phyloP scores from a whole-genome alignment of 2,113 vertebrate species.

The Orcinus orca region DNA sequence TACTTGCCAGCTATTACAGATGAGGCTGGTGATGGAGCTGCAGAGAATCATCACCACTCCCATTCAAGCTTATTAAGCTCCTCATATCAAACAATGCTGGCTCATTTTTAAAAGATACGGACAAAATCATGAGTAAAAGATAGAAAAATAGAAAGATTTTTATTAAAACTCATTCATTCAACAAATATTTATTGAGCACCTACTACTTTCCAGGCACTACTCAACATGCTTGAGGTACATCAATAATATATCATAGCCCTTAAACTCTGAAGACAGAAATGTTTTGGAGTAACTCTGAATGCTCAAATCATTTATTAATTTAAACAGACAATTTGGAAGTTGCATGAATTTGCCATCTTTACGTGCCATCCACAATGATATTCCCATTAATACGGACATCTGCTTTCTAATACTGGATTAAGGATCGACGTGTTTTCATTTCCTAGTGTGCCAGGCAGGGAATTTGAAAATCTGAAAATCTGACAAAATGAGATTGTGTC shows the following conservation, averaged over 20 bases:
- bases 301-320: background rate
- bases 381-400: background rate
- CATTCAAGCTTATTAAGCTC: background rate
- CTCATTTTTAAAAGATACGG: background rate
- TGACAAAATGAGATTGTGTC: background rate
- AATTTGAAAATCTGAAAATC: background rate
- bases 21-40: background rate
- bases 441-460: background rate
- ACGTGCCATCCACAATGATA: background rate
- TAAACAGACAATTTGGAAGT: background rate
- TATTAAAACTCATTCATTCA: conserved; percentile 24
- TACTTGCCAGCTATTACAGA: background rate
- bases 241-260: background rate
- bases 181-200: background rate
- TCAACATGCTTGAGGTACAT: background rate
- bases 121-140: conserved; percentile 25
- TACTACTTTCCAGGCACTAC: background rate
- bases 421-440: background rate
- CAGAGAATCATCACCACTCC: background rate
- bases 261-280: background rate
- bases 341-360: background rate
- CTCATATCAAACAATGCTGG: background rate
- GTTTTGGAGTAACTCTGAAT: background rate
- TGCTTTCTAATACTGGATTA: background rate
- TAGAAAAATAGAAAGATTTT: background rate